Base-by-base conservation (phyloP, 1,140 invertebrate species). In the Drosophila auraria region DNA sequence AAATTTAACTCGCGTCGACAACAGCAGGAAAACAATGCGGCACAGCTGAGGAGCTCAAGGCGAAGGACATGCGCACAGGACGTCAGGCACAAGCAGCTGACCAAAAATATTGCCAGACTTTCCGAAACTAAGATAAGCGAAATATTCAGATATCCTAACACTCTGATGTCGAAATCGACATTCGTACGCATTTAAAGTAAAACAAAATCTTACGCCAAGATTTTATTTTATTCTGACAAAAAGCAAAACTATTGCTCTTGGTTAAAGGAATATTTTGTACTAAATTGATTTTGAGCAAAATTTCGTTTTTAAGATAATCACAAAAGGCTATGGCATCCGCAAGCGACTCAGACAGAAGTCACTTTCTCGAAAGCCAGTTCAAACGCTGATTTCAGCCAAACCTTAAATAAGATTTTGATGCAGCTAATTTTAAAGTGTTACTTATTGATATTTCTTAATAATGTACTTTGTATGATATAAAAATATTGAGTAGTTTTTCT, bases 21-120 rank as follows among this genome's bases (percentile, higher is more conserved):
- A 38, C 38, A 73, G 56, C 47, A 73, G 71, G 69, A 73, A 73
- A 73, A 73, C 71, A 74, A 74, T 73, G 71, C 71, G 45, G 71
- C 71, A 53, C 71, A 74, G 71, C 71, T 74, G 71, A 38, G 71
- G 8, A 30, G 27, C 54, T 38, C n/a, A 51, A 36, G 47, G 15
- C 44, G 38, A 45, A 74, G 71, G 71, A 74, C 71, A 73, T 74
- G 71, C 71, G 70, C 70, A 72, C 56, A 74, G 71, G 71, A 74
- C 70, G 51, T 38, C 2, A 17, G 7, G 42, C 0, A 7, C 3
- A 17, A 73, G 33, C 71, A 74, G 71, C 69, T 74, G 71, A 61
- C 20, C 8, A 0, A 8, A 11, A 27, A 51, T n/a, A 51, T 73
- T 73, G 68, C 70, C 70, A 51, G 36, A 60, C 36, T 23, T 51